Evolutionary conservation across 2,888 invertebrate species (phyloP).

Genomic region (Yponomeuta malinellus): DNA sequence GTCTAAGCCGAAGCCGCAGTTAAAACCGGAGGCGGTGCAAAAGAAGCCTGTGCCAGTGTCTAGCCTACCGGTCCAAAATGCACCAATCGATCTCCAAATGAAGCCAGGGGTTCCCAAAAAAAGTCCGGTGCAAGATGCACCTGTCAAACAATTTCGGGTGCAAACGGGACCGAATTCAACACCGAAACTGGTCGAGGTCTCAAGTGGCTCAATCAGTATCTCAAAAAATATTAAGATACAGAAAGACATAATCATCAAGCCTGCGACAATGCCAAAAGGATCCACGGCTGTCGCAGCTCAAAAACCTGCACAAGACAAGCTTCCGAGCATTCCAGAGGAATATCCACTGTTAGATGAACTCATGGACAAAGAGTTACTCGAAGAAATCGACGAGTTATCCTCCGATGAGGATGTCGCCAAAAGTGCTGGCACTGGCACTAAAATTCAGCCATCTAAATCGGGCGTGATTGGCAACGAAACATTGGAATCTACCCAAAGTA

Average conservation of each 20-base stretch:
- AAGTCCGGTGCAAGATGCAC: neutral
- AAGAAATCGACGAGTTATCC: slow-evolving; percentile 64
- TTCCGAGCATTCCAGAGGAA: slow-evolving; percentile 33
- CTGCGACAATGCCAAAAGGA: neutral
- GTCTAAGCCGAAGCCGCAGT: neutral
- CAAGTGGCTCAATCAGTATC: neutral
- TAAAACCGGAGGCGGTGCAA: neutral
- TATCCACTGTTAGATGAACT: slow-evolving; percentile 64
- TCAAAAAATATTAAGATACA: neutral
- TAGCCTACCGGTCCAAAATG: neutral
- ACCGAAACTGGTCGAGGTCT: neutral
- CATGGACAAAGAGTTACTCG: slow-evolving; percentile 59
- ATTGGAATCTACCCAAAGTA: neutral
- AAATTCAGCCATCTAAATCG: neutral
- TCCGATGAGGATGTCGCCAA: slow-evolving; percentile 44
- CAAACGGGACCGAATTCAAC: slow-evolving; percentile 34
- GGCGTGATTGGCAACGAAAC: neutral
- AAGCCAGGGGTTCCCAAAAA: neutral
- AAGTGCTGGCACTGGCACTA: neutral
- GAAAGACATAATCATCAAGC: neutral
- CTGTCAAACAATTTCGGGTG: slow-evolving; percentile 25
- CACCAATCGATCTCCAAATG: neutral
- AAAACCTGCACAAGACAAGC: neutral
- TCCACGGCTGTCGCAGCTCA: neutral
- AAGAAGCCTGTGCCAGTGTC: neutral